A percentile compares a stretch with the other conserved stretches of the same genome.
Evolutionary conservation across 2,888 invertebrate genomes (phyloP).

Genomic region (Tachystola acroxantha): DNA sequence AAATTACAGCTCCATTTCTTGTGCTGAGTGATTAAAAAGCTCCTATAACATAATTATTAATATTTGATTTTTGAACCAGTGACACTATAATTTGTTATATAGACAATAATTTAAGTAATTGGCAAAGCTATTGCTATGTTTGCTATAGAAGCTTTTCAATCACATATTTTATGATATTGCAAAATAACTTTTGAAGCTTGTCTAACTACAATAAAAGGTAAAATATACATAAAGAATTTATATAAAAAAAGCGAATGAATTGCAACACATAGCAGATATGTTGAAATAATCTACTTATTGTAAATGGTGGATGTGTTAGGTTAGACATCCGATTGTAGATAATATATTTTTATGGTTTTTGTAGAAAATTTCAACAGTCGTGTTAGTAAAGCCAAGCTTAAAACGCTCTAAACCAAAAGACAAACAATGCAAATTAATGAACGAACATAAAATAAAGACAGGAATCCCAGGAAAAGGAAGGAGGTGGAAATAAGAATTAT

Average conservation of each 20-base stretch:
- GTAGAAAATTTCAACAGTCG: conserved; percentile 39
- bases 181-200: conserved; percentile 23
- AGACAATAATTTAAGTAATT: conserved; percentile 1
- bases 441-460: conserved; percentile 55
- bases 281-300: conserved; percentile 27
- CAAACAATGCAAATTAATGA: conserved; percentile 51
- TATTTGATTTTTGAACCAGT: too few species aligned
- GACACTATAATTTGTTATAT: too few species aligned
- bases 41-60: conserved; percentile 36
- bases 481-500: conserved; percentile 33
- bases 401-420: conserved; percentile 34
- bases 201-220: conserved; percentile 28
- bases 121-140: conserved; percentile 44
- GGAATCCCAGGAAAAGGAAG: conserved; percentile 47
- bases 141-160: conserved; percentile 55
- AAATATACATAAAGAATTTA: conserved; percentile 20
- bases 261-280: conserved; percentile 24
- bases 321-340: conserved; percentile 6
- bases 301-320: too few species aligned
- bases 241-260: conserved; percentile 27
- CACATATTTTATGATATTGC: conserved; percentile 17
- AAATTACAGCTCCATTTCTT: conserved; percentile 19
- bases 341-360: too few species aligned
- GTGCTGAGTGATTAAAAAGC: conserved; percentile 27
- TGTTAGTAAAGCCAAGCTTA: conserved; percentile 49